Conservation (phyloP, 1,140 invertebrate genomes). For the Caerostris extrusa region DNA sequence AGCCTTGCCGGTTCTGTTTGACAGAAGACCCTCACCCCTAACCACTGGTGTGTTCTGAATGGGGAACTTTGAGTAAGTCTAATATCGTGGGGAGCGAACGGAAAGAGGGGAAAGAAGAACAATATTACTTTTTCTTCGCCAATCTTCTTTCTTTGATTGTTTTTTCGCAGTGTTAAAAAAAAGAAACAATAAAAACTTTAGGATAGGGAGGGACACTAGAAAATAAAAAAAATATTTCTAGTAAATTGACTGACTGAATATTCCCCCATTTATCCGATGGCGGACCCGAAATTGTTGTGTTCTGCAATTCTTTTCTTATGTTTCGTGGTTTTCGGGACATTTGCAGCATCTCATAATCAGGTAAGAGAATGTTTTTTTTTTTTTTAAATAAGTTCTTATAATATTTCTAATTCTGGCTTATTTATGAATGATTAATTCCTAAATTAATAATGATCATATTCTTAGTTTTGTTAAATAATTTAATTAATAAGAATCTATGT, state of each 20-base stretch:
- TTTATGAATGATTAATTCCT: too few species aligned
- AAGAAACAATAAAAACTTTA: conserved; percentile 3
- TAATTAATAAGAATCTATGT: too few species aligned
- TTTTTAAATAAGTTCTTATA: neutral
- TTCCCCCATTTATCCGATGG: neutral
- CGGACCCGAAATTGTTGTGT: conserved; percentile 2
- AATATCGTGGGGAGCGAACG: neutral
- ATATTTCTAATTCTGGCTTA: too few species aligned
- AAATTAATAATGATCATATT: too few species aligned
- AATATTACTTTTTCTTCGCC: neutral
- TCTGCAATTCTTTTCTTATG: neutral
- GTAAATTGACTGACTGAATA: conserved; percentile 4
- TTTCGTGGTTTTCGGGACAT: conserved; percentile 15
- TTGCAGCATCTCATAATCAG: conserved; percentile 9
- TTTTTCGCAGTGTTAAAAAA: neutral
- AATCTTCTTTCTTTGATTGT: neutral
- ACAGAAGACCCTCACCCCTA: conserved; percentile 17
- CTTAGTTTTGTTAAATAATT: too few species aligned
- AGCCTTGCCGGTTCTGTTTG: conserved; percentile 27
- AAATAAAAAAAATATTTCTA: neutral
- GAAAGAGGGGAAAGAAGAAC: conserved; percentile 8
- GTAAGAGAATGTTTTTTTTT: neutral
- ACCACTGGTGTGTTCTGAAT: neutral
- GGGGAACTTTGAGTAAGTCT: conserved; percentile 1
- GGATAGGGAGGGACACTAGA: neutral